Base-by-base conservation (phyloP, 53 echinoderm and acorn worm genomes). In the Holothuria scabra region DNA sequence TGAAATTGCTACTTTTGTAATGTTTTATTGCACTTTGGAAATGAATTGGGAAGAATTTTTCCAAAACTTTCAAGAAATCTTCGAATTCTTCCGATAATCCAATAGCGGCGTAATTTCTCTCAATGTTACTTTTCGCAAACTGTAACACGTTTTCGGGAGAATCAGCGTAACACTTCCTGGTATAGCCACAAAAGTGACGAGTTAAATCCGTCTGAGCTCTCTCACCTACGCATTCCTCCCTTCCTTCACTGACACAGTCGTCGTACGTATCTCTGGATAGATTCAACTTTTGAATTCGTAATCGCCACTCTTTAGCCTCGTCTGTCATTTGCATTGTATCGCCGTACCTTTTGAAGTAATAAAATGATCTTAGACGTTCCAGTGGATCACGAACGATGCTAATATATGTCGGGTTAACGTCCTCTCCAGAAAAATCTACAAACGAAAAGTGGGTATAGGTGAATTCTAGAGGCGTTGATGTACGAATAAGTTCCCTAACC, bases 161-260 rank as follows among this genome's bases (percentile, higher is more conserved):
- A 22, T 61, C 19, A n/a, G 44, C 28, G 13, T 81, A 81, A 28
- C 82, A 81, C 46, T 19, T 10, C 28, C 13, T 4, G 21, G 19
- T 41, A 26, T 81, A 81, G 11, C 82, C 82, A 37, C 82, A 81
- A 29, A 81, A 81, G 35, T 81, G 62, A 23, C 82, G 59, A n/a
- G 64, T 81, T 19, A 81, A 48, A 12, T 81, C 82, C 35, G 28
- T 41, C 2, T 18, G 35, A 34, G 19, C 26, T 13, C 82, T 35
- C 4, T 41, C 44, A 5, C 82, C 82, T 7, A 81, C 82, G 30
- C 82, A 81, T 28, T 81, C 82, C 9, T 20, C n/a, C 25, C 64
- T n/a, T 21, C 35, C 22, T 18, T 63, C 35, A 9, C 21, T 61
- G n/a, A 81, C 82, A 48, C 82, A 81, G 5, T 81, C 82, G 46